phyloP scores from a whole-genome alignment of 2,888 invertebrate species.

The Atrina japonica region DNA sequence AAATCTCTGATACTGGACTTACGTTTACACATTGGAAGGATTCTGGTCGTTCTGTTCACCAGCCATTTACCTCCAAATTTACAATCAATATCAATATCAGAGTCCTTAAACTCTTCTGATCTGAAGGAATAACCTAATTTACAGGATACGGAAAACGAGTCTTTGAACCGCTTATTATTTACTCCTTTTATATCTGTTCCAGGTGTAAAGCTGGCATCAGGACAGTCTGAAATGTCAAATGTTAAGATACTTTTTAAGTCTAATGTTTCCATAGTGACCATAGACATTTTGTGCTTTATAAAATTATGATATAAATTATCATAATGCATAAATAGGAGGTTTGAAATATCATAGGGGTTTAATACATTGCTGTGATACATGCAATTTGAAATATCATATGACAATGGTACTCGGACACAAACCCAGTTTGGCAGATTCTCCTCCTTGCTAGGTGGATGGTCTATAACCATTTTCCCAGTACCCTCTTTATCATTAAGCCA shows the following conservation, averaged over 20 bases:
- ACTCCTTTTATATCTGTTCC: slow-evolving; percentile 33
- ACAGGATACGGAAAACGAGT: slow-evolving; percentile 57
- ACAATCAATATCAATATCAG: slow-evolving; percentile 49
- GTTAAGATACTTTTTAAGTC: neutral
- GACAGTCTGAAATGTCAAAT: slow-evolving; percentile 57
- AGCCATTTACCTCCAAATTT: slow-evolving; percentile 63
- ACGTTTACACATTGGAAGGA: slow-evolving; percentile 58
- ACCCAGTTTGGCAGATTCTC: neutral
- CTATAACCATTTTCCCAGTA: too few species aligned
- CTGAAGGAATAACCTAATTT: slow-evolving; percentile 59
- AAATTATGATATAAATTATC: too few species aligned
- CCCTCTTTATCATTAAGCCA: too few species aligned
- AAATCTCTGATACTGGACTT: slow-evolving; percentile 40
- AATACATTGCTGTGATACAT: neutral
- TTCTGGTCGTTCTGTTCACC: slow-evolving; percentile 17
- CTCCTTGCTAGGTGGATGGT: too few species aligned
- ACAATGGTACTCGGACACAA: neutral
- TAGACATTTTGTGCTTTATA: too few species aligned
- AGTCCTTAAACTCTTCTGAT: slow-evolving; percentile 51
- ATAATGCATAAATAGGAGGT: too few species aligned
- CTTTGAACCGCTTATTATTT: slow-evolving; percentile 46
- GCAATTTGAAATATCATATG: too few species aligned
- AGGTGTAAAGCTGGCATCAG: slow-evolving; percentile 55
- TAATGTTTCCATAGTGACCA: too few species aligned
- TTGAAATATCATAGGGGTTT: too few species aligned